Evolutionary conservation across 2,888 invertebrate genomes (phyloP).

Genomic region (Silvanus unidentatus): DNA sequence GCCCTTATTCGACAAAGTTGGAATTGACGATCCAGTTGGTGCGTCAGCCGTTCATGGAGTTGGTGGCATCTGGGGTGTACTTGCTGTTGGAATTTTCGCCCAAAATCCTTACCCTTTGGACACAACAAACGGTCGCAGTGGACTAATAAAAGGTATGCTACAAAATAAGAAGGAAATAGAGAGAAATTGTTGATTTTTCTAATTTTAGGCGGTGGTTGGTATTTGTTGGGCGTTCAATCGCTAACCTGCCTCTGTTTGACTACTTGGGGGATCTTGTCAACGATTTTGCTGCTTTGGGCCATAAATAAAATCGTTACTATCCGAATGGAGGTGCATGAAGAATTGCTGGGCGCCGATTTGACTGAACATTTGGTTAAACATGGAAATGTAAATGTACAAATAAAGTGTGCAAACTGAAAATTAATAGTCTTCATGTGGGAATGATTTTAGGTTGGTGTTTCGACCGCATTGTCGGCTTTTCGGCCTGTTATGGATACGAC

Average conservation of each 20-base stretch:
- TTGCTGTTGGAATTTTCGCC: constrained; percentile 86
- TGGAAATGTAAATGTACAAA: constrained; percentile 49
- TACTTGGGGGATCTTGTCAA: constrained; percentile 68
- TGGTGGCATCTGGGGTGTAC: constrained; percentile 68
- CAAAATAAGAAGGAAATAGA: background rate
- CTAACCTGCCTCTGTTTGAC: constrained; percentile 65
- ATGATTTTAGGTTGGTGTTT: constrained; percentile 52
- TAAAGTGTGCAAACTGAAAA: constrained; percentile 12
- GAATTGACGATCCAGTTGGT: constrained; percentile 87
- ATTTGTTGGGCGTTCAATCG: constrained; percentile 76
- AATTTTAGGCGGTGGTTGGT: constrained; percentile 73
- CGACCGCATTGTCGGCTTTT: constrained; percentile 68
- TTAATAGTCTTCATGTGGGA: constrained; percentile 5
- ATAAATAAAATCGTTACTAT: constrained; percentile 75
- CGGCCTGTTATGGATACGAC: constrained; percentile 52
- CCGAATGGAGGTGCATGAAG: constrained; percentile 79
- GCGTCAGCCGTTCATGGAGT: constrained; percentile 84
- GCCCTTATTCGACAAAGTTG: constrained; percentile 70
- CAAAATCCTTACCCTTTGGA: constrained; percentile 75
- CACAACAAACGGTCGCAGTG: constrained; percentile 71
- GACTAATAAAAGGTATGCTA: constrained; percentile 62
- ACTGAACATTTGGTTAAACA: constrained; percentile 81
- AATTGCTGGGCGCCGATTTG: constrained; percentile 82
- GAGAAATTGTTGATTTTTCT: background rate
- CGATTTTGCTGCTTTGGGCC: constrained; percentile 68